A percentile compares a stretch with the other conserved stretches of the same genome.
Conservation (phyloP, 2,113 vertebrate genomes). For the Cololabis saira region DNA sequence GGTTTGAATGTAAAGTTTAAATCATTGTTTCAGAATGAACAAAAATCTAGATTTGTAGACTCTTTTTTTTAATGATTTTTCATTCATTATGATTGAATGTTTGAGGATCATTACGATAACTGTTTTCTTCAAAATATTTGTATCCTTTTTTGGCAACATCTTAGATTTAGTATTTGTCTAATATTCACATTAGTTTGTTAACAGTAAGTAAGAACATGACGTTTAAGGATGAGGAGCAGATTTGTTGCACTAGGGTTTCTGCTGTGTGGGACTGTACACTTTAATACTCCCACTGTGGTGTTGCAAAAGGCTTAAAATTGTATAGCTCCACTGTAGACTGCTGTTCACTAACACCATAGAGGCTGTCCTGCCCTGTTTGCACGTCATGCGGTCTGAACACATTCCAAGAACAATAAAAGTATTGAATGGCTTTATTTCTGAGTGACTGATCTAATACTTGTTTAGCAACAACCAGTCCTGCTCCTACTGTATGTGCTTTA, state of each 20-base stretch:
- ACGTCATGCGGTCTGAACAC: slow-evolving; percentile 31
- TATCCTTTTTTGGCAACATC: not conserved
- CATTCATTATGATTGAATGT: not conserved
- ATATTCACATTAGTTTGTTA: not conserved
- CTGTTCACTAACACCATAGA: slow-evolving; percentile 37
- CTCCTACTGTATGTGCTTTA: too few relatives aligned
- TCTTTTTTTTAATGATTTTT: not conserved
- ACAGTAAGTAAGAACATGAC: too few relatives aligned
- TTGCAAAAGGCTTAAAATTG: not conserved
- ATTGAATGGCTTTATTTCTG: slow-evolving; percentile 21
- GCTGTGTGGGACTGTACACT: not conserved
- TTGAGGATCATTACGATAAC: too few relatives aligned
- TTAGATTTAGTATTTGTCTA: not conserved
- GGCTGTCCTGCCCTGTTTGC: slow-evolving; percentile 23
- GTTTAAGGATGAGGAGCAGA: not conserved
- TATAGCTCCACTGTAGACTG: slow-evolving; percentile 11
- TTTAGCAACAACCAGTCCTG: too few relatives aligned
- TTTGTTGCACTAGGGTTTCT: slow-evolving; percentile 3
- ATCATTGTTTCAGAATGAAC: slow-evolving; percentile 1
- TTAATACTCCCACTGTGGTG: not conserved
- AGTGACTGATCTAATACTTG: not conserved
- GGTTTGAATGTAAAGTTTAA: slow-evolving; percentile 13
- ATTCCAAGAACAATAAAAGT: slow-evolving; percentile 58
- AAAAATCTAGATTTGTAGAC: not conserved
- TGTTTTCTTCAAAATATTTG: not conserved